Conservation (phyloP, 2,888 invertebrate genomes). For the Nemotelus pantherinus region DNA sequence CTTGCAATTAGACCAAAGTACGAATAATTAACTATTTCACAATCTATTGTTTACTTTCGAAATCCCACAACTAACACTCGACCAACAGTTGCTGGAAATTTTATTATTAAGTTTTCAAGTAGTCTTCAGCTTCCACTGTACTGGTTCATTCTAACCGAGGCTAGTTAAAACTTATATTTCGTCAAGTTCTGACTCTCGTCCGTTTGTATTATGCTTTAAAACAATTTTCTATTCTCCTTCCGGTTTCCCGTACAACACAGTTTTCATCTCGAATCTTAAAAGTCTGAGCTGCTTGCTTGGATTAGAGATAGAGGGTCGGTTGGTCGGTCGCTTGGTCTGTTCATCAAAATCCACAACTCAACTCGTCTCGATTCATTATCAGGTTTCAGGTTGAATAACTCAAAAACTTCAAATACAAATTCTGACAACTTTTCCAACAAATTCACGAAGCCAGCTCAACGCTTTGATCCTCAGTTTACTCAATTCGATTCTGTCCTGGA, state of each 20-base stretch:
- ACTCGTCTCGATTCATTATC: conserved; percentile 42
- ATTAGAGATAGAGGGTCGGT: conserved; percentile 20
- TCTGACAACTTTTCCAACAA: conserved; percentile 40
- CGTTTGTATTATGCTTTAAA: conserved; percentile 16
- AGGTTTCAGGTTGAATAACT: conserved; percentile 43
- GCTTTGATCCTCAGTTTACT: conserved; percentile 22
- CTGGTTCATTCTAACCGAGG: neutral
- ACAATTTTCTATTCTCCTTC: conserved; percentile 26
- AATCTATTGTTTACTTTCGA: too few relatives aligned
- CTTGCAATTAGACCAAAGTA: too few relatives aligned
- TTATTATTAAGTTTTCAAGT: conserved; percentile 29
- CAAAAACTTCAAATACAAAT: conserved; percentile 41
- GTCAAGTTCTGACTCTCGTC: conserved; percentile 25
- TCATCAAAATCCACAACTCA: conserved; percentile 29
- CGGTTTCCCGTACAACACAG: conserved; percentile 13
- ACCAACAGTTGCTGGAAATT: too few relatives aligned
- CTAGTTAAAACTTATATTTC: conserved; percentile 23
- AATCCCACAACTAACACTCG: too few relatives aligned
- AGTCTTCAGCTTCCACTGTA: neutral
- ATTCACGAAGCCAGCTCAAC: conserved; percentile 4
- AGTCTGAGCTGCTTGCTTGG: neutral
- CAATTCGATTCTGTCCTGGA: conserved; percentile 6
- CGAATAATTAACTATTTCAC: too few relatives aligned
- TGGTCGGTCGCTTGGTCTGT: neutral
- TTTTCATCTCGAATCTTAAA: conserved; percentile 32